phyloP scores from a whole-genome alignment of 2,797 vertebrate species.

The Liasis olivaceus region DNA sequence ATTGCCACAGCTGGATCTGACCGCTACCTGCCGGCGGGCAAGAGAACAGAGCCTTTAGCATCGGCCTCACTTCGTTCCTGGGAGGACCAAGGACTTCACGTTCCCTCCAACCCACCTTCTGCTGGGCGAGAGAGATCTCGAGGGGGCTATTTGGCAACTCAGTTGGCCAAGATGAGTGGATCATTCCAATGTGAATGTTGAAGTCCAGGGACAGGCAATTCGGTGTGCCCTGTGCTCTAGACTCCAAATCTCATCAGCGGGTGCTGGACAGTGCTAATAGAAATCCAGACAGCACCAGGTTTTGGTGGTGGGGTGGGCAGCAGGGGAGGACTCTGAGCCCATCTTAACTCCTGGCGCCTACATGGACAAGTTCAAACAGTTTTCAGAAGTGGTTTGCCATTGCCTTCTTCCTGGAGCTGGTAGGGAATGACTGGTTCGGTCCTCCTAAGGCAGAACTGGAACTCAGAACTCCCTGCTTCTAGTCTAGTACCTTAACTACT shows the following conservation, averaged over 20 bases:
- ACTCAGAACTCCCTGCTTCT: no score
- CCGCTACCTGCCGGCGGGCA: constrained; percentile 75
- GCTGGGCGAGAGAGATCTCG: background rate
- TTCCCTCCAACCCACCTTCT: background rate
- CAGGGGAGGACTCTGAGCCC: no score
- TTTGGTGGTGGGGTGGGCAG: no score
- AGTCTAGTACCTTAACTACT: no score
- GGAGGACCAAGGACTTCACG: background rate
- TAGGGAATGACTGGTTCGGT: no score
- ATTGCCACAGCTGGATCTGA: constrained; percentile 90
- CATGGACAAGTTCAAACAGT: no score
- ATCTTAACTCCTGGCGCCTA: no score
- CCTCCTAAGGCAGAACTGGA: no score
- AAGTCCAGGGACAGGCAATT: background rate
- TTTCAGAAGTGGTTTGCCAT: no score
- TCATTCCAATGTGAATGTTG: background rate
- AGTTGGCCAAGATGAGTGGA: background rate
- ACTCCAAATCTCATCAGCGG: background rate
- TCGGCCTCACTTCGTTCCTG: rapidly evolving
- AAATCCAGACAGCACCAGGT: no score
- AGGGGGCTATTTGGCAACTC: background rate
- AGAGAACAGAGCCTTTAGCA: background rate
- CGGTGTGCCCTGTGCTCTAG: background rate
- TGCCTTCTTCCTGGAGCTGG: no score
- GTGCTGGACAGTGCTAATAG: no score